These are phyloP conservation scores for Ditula angustiorana DNA, from an alignment of 2,888 invertebrate species.

Conservation along the genomic window DNA sequence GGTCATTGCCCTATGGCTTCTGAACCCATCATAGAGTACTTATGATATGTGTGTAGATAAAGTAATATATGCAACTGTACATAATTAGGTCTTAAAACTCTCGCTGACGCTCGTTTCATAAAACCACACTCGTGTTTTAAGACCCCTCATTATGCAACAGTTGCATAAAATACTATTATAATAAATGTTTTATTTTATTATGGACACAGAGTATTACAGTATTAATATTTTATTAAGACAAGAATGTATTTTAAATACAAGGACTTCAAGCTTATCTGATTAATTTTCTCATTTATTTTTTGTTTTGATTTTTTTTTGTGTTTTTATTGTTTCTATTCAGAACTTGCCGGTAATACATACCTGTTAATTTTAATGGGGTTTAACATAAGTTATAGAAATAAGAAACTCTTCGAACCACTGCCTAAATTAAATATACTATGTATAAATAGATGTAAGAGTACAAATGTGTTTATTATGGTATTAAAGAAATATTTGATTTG, in stretches of 20 bases:
- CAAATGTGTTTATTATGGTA: slow-evolving; percentile 19
- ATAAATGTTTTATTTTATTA: not conserved
- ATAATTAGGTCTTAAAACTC: too few species aligned
- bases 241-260: not conserved
- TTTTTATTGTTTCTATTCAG: not conserved
- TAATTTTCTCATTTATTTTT: not conserved
- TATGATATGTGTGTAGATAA: too few species aligned
- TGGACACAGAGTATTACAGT: slow-evolving; percentile 47
- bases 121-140: too few species aligned
- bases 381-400: slow-evolving; percentile 12
- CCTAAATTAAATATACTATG: slow-evolving; percentile 26
- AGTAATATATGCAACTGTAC: too few species aligned
- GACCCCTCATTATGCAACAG: too few species aligned
- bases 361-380: not conserved
- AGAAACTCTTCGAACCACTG: slow-evolving; percentile 35
- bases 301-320: not conserved
- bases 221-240: slow-evolving; percentile 45
- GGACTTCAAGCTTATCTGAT: too few species aligned
- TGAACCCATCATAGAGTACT: too few species aligned
- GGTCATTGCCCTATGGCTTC: too few species aligned
- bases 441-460: slow-evolving; percentile 38
- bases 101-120: too few species aligned
- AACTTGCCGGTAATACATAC: slow-evolving; percentile 20
- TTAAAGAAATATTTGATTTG: slow-evolving; percentile 27
- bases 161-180: too few species aligned